phyloP scores from a whole-genome alignment of 2,113 vertebrate genomes.

The Oceanites oceanicus region DNA sequence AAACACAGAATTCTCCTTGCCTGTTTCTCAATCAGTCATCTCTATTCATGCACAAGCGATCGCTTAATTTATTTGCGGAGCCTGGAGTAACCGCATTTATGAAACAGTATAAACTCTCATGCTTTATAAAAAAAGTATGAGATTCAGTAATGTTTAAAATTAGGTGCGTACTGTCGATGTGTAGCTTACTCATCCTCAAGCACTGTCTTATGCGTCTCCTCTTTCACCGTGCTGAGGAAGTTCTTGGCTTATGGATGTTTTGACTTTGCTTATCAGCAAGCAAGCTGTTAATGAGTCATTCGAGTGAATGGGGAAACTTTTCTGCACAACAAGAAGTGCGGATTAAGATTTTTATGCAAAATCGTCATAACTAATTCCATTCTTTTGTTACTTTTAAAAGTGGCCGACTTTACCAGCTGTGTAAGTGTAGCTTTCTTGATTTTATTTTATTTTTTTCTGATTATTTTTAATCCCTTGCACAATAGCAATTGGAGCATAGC shows the following conservation, averaged over 20 bases:
- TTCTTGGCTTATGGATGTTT: background rate
- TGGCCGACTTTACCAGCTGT: background rate
- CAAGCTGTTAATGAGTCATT: background rate
- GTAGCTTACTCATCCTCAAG: background rate
- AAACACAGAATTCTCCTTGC: slow-evolving; percentile 65
- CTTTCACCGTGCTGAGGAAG: background rate
- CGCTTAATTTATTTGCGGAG: slow-evolving; percentile 69
- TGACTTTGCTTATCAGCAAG: background rate
- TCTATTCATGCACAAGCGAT: slow-evolving; percentile 43
- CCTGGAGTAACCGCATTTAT: slow-evolving; percentile 53
- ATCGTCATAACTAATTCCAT: background rate
- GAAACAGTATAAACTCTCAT: background rate
- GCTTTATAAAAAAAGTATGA: background rate
- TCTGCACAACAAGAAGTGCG: background rate
- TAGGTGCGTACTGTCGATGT: background rate
- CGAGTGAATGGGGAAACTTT: background rate
- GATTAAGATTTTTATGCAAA: background rate
- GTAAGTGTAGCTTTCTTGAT: background rate
- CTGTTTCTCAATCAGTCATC: slow-evolving; percentile 75
- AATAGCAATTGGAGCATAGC: background rate
- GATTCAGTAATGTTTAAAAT: background rate
- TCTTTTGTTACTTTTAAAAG: background rate
- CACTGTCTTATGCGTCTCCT: background rate
- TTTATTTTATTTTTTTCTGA: background rate
- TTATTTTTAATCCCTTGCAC: slow-evolving; percentile 12